A percentile compares a stretch with the other conserved stretches of the same genome.
Conservation (phyloP, 2,888 invertebrate species). For the Euplexia lucipara region DNA sequence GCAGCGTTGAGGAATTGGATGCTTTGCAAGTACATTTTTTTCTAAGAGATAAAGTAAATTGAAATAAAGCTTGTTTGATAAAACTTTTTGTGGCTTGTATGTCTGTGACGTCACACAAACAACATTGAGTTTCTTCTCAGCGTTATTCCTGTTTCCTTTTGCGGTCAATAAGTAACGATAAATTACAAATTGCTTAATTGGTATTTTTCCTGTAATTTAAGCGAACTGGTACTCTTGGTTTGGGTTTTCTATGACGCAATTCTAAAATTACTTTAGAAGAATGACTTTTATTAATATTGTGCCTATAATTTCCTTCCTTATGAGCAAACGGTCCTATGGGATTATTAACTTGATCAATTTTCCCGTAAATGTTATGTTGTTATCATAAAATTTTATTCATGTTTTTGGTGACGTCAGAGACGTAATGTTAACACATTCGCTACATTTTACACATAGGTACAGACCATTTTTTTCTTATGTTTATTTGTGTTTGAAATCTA, state of each 20-base stretch:
- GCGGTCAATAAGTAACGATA: conserved; percentile 41
- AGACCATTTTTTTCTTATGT: no score
- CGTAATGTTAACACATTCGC: neutral
- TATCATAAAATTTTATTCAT: no score
- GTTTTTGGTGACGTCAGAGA: neutral
- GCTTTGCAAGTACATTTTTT: no score
- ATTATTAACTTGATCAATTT: neutral
- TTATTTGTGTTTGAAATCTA: no score
- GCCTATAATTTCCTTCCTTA: conserved; percentile 44
- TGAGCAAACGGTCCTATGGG: neutral
- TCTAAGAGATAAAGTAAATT: no score
- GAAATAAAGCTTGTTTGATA: no score
- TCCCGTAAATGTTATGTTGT: neutral
- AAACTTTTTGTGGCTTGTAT: neutral
- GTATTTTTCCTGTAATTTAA: conserved; percentile 29
- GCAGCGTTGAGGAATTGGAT: no score
- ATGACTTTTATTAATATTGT: conserved; percentile 3
- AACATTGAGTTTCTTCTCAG: neutral
- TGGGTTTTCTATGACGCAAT: conserved; percentile 43
- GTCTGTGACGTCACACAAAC: conserved; percentile 6
- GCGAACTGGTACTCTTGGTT: neutral
- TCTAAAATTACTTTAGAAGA: conserved; percentile 34
- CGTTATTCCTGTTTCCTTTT: conserved; percentile 35
- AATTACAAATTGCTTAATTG: conserved; percentile 28
- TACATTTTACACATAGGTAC: no score